Evolutionary conservation across 2,888 invertebrate species (phyloP).

Genomic region (Drosophila fulvimacula): DNA sequence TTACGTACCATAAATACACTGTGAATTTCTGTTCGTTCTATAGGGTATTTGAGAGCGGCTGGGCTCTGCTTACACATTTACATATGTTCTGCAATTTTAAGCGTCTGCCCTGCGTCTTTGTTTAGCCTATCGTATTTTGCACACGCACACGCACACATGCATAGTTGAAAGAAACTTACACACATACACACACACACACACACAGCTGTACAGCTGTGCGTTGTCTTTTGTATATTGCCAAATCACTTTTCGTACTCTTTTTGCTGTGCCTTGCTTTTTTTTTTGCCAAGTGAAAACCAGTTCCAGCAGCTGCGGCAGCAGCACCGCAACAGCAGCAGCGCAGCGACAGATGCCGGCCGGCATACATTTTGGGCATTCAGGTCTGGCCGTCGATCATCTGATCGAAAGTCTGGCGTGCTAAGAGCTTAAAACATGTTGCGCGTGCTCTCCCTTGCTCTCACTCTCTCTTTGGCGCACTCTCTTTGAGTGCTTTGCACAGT

Average conservation of each 20-base stretch:
- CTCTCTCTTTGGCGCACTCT: slow-evolving; percentile 12
- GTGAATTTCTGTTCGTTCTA: background rate
- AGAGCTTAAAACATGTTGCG: slow-evolving; percentile 11
- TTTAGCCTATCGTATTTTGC: slow-evolving; percentile 65
- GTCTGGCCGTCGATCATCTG: slow-evolving; percentile 58
- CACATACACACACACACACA: slow-evolving; percentile 4
- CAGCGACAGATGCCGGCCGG: slow-evolving; percentile 76
- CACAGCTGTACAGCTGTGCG: slow-evolving; percentile 8
- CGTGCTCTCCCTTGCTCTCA: slow-evolving; percentile 6
- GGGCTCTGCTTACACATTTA: background rate
- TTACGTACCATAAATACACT: background rate
- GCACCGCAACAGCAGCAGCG: slow-evolving; percentile 4
- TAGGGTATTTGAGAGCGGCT: slow-evolving; percentile 23
- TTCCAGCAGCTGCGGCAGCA: slow-evolving; percentile 47
- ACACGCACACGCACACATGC: slow-evolving; percentile 17
- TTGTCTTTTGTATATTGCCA: slow-evolving; percentile 61
- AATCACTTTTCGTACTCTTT: slow-evolving; percentile 47
- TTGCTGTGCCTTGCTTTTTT: slow-evolving; percentile 22
- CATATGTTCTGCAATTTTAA: slow-evolving; percentile 37
- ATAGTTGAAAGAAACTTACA: background rate
- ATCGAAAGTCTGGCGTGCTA: slow-evolving; percentile 34
- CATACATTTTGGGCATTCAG: slow-evolving; percentile 62
- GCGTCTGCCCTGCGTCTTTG: slow-evolving; percentile 41
- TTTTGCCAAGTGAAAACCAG: slow-evolving; percentile 74
- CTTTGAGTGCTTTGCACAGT: slow-evolving; percentile 9